Evolutionary conservation across 1,140 invertebrate genomes (phyloP), one percentile per base, ranked within the genome.

Genomic region (Nymphalis io): DNA sequence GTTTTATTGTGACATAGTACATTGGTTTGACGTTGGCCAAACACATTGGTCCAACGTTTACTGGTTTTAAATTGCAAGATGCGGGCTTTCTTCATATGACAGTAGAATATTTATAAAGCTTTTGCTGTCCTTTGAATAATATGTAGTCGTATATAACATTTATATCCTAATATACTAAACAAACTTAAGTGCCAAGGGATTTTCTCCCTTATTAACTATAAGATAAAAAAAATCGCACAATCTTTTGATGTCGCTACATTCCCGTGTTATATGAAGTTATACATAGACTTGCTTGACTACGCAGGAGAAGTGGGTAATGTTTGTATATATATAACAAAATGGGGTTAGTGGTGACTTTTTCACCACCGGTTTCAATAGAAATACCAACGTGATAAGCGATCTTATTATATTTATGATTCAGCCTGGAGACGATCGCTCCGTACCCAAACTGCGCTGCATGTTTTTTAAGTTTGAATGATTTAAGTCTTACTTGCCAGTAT

Each of bases 101-200:
- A 46, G n/a, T 46, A 15, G 3, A 46, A 46, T 46, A 46, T 33
- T 33, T 33, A 33, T 33, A 33, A 2, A 15, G 42, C 42, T 46
- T 51, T 20, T 51, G 20, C 20, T 18, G 18, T 20, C 18, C 20
- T 21, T 39, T 10, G n/a, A 15, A 39, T 27, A 33, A 18, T 23
- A 33, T 27, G 15, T 61, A 46, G 60, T 61, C 60, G 20, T 61
- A 23, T 46, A 33, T 46, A 44, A 48, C 15, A 10, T 18, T 48
- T 48, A 21, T 51, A 51, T 51, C 20, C 48, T 40, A 40, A 39
- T 57, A 48, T 61, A 46, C n/a, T 33, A 48, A 60, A 38, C 46
- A 44, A 67, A 68, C 39, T 12, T 42, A 60, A 68, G 66, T 68
- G 66, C 66, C 66, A 68, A 68, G 66, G 58, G 58, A 55, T 68